Conservation (phyloP, 2,113 vertebrate genomes). For the Chinchilla lanigera region DNA sequence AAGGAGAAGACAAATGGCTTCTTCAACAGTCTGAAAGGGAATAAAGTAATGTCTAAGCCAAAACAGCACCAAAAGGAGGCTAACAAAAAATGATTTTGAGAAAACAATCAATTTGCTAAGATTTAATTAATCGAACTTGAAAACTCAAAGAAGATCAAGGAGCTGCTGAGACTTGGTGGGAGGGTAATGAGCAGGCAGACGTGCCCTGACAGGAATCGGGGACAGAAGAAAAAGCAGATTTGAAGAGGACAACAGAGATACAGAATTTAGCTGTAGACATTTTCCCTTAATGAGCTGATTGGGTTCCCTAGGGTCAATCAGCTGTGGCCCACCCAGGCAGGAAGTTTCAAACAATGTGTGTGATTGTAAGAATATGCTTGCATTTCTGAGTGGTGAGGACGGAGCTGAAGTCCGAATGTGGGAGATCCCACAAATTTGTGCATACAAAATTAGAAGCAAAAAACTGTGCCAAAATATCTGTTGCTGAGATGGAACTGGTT, state of each 20-base stretch:
- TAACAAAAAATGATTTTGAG: neutral
- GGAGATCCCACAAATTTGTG: neutral
- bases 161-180: neutral
- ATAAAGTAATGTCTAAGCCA: neutral
- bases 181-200: neutral
- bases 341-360: neutral
- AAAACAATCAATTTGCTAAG: neutral
- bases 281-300: neutral
- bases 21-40: neutral
- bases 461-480: neutral
- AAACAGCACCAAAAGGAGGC: neutral
- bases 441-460: neutral
- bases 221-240: neutral
- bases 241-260: neutral
- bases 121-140: neutral
- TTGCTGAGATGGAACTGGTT: neutral
- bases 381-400: neutral
- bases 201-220: neutral
- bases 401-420: neutral
- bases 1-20: neutral
- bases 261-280: neutral
- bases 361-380: neutral
- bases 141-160: neutral
- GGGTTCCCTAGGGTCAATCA: neutral
- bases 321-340: neutral